These are phyloP conservation scores for Hydropotes inermis DNA, from an alignment of 2,113 vertebrate genomes.

Conservation along the genomic window DNA sequence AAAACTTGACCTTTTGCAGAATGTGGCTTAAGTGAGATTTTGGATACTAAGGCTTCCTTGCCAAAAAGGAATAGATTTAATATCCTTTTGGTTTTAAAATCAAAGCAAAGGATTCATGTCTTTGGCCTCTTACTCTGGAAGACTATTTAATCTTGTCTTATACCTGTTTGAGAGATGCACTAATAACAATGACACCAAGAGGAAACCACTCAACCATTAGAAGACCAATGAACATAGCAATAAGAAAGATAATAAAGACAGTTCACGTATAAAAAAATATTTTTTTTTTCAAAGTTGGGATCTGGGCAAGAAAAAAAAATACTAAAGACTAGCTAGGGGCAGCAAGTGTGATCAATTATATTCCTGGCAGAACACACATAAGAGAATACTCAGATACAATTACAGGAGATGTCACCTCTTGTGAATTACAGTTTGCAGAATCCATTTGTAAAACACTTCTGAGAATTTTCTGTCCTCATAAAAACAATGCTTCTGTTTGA, in stretches of 20 bases:
- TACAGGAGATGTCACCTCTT: constrained; percentile 69
- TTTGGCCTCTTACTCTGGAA: constrained; percentile 65
- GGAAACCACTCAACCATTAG: constrained; percentile 44
- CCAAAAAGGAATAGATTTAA: constrained; percentile 69
- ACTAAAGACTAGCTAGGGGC: constrained; percentile 59
- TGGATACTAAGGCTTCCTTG: constrained; percentile 54
- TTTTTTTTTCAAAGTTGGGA: constrained; percentile 66
- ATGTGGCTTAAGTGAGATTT: constrained; percentile 52
- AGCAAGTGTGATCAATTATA: constrained; percentile 73
- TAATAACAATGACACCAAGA: constrained; percentile 64
- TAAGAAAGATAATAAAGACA: constrained; percentile 71
- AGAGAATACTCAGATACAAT: constrained; percentile 73
- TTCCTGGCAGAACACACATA: constrained; percentile 71
- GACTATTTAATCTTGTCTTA: constrained; percentile 50
- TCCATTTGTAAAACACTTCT: constrained; percentile 67
- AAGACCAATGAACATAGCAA: constrained; percentile 61
- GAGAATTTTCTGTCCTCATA: neutral
- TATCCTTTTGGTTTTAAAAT: constrained; percentile 44
- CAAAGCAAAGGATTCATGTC: constrained; percentile 64
- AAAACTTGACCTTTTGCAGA: constrained; percentile 61
- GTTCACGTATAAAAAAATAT: constrained; percentile 65
- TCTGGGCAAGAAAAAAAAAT: constrained; percentile 52
- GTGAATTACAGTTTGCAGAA: constrained; percentile 70
- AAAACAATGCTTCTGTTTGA: constrained; percentile 40
- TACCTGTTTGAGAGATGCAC: constrained; percentile 35